Conservation (phyloP, 2,113 vertebrate species). For the Lasiurus cinereus region DNA sequence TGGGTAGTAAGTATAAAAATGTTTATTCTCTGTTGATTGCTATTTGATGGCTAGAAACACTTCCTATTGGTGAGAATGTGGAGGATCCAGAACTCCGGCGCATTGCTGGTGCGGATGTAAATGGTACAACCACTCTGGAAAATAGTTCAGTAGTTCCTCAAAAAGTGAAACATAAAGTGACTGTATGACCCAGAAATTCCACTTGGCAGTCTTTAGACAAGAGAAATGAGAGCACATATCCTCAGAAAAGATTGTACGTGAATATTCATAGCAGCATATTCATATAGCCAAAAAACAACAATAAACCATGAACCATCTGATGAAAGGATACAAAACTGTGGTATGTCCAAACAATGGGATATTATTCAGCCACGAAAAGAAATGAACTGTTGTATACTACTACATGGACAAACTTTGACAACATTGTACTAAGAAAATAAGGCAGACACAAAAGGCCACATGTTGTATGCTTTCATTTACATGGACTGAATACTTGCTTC, state of each 20-base stretch:
- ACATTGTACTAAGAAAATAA: not conserved
- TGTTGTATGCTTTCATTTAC: not conserved
- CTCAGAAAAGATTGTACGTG: not conserved
- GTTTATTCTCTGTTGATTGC: not conserved
- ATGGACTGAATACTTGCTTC: not conserved
- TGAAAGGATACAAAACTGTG: not conserved
- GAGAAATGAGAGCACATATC: not conserved
- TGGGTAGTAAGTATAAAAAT: not conserved
- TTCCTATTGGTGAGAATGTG: not conserved
- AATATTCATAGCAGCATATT: not conserved
- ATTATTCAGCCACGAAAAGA: not conserved
- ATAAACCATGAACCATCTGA: not conserved
- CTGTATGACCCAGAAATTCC: not conserved
- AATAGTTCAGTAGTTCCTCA: not conserved
- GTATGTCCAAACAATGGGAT: not conserved
- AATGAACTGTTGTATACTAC: not conserved
- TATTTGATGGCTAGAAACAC: not conserved
- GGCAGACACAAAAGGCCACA: not conserved
- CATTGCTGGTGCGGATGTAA: not conserved
- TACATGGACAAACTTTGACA: not conserved
- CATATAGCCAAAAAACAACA: not conserved
- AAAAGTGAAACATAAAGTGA: not conserved
- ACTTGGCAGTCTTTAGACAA: not conserved
- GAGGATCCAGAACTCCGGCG: not conserved
- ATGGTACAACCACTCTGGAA: not conserved